Conservation (phyloP, 2,797 vertebrate genomes). For the Sorex maritimensis region DNA sequence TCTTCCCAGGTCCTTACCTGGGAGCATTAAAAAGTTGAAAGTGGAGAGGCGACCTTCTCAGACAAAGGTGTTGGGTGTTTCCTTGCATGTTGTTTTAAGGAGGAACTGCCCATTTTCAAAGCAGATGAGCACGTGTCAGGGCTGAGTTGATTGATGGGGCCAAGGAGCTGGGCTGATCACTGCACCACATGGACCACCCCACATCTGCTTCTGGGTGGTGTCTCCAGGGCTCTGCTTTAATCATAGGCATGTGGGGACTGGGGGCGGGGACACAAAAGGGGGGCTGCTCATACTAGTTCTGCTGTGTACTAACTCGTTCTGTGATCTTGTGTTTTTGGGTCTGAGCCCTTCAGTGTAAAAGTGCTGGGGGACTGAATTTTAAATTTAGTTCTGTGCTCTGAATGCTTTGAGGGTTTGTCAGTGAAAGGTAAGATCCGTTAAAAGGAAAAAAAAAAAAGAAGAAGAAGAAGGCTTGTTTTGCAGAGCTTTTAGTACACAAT, state of each 20-base stretch:
- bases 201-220: not conserved
- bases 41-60: slow-evolving; percentile 42
- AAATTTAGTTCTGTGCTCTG: slow-evolving; percentile 28
- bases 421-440: slow-evolving; percentile 70
- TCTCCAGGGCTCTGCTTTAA: not conserved
- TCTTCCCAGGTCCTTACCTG: not conserved
- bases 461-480: slow-evolving; percentile 49
- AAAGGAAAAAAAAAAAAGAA: not conserved
- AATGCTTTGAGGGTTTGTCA: slow-evolving; percentile 67
- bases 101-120: slow-evolving; percentile 41
- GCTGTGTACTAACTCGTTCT: not conserved
- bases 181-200: slow-evolving; percentile 41
- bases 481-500: slow-evolving; percentile 67
- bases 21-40: slow-evolving; percentile 35
- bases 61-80: slow-evolving; percentile 12
- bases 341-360: not conserved
- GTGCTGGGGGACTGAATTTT: not conserved
- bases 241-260: not conserved
- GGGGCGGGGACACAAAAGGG: not conserved
- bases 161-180: not conserved
- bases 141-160: slow-evolving; percentile 54
- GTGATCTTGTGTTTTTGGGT: not conserved
- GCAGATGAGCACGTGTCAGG: slow-evolving; percentile 28
- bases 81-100: not conserved
- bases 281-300: not conserved